phyloP scores from a whole-genome alignment of 2,113 vertebrate species.

The Mobula hypostoma region DNA sequence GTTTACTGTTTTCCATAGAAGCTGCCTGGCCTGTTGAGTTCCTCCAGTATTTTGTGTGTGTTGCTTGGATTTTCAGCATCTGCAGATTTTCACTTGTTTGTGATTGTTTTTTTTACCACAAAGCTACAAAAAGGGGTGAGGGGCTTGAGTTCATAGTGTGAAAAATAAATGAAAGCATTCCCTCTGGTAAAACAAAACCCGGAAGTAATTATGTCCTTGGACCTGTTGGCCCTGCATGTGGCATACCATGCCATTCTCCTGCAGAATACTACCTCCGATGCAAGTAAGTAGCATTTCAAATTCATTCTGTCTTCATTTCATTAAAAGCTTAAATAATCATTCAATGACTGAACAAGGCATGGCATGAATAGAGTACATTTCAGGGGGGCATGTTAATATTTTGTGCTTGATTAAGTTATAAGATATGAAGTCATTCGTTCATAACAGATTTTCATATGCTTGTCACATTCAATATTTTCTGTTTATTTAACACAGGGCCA shows the following conservation, averaged over 20 bases:
- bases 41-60: too few species aligned
- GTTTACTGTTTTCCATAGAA: too few species aligned
- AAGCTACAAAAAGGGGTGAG: not conserved
- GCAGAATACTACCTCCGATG: not conserved
- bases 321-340: not conserved
- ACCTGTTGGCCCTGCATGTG: too few species aligned
- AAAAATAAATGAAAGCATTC: not conserved
- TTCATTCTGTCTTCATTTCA: not conserved
- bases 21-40: too few species aligned
- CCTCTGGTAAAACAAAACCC: not conserved
- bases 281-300: not conserved
- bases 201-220: not conserved
- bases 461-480: constrained; percentile 11
- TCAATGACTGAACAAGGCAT: not conserved
- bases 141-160: not conserved
- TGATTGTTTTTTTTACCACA: not conserved
- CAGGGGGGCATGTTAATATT: not conserved
- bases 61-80: too few species aligned
- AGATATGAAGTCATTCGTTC: constrained; percentile 3
- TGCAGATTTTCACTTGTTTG: too few species aligned
- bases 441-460: constrained; percentile 7
- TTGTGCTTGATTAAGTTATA: not conserved
- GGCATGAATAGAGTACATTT: constrained; percentile 22
- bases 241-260: not conserved
- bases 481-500: not conserved